These are phyloP conservation scores for Troides helena DNA, from an alignment of 2,888 invertebrate genomes.

Conservation along the genomic window DNA sequence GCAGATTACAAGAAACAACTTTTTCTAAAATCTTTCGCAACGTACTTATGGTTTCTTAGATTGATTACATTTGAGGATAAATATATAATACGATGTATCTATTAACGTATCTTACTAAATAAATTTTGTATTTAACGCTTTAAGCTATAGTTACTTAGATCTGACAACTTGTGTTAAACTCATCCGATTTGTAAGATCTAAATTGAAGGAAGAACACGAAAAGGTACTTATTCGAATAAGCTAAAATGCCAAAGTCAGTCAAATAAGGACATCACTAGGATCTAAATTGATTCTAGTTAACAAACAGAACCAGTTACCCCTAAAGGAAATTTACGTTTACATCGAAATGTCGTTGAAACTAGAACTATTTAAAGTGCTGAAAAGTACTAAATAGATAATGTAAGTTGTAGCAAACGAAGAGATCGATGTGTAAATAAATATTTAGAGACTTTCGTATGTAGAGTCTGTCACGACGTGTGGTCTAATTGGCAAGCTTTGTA, in stretches of 20 bases:
- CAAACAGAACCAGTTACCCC: neutral
- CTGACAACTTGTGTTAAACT: no score
- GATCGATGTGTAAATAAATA: neutral
- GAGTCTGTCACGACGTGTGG: neutral
- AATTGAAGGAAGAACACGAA: no score
- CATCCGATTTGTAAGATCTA: no score
- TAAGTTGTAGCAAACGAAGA: neutral
- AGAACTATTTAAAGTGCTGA: neutral
- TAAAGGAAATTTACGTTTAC: neutral
- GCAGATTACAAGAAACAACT: neutral
- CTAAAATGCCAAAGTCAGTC: no score
- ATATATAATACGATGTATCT: neutral
- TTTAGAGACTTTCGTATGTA: neutral
- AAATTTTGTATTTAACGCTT: no score
- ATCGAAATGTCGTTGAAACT: neutral
- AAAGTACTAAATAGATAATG: neutral
- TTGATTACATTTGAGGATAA: neutral
- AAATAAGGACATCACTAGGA: no score
- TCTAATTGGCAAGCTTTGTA: conserved; percentile 4
- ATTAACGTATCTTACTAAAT: no score
- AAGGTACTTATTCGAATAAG: no score
- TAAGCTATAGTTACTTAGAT: no score
- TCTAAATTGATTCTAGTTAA: no score
- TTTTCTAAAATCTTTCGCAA: neutral
- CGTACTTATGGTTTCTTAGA: neutral